Base-by-base conservation (phyloP, 2,888 invertebrate species). In the Pollenia amentaria region DNA sequence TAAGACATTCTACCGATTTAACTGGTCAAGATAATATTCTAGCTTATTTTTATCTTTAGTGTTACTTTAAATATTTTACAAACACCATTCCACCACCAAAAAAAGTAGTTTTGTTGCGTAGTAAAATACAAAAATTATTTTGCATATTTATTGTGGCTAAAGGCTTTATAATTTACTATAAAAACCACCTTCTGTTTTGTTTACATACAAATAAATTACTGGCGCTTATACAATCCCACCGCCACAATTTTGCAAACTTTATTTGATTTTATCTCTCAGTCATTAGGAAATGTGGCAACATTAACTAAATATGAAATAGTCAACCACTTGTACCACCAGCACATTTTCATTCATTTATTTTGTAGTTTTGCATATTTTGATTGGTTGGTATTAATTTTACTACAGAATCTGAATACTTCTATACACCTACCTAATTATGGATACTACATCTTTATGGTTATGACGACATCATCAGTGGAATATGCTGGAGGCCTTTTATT, bases 131-230 rank as follows among this genome's bases (percentile, higher is more conserved):
- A 46, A 48, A 48, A 48, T 16, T 40, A 8, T 40, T n/a, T 42
- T 60, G 7, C 40, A 8, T 46, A 7, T n/a, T 48, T 6, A 0
- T 12, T 29, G 21, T 67, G 14, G 10, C 48, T 29, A 40, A 7
- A 51, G 69, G 69, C 69, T 38, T 6, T 16, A 51, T 3, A 40
- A 69, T 69, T 69, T 69, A 16, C 51, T 51, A 69, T 51, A 38
- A 40, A 69, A 51, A 11, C 69, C 69, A 69, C 69, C 67, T 67
- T 67, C 67, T 40, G 40, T 42, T 38, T 14, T 12, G 29, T 14
- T 16, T 18, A 7, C 12, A 42, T 9, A 40, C 38, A 60, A 29
- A 29, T 6, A 29, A 60, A 10, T 12, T 29, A 11, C 2, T 12
- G 21, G 2, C 10, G 10, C 60, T 9, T n/a, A 44, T 38, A 67